phyloP scores from a whole-genome alignment of 1,140 invertebrate species.

The Calliopsis andreniformis region DNA sequence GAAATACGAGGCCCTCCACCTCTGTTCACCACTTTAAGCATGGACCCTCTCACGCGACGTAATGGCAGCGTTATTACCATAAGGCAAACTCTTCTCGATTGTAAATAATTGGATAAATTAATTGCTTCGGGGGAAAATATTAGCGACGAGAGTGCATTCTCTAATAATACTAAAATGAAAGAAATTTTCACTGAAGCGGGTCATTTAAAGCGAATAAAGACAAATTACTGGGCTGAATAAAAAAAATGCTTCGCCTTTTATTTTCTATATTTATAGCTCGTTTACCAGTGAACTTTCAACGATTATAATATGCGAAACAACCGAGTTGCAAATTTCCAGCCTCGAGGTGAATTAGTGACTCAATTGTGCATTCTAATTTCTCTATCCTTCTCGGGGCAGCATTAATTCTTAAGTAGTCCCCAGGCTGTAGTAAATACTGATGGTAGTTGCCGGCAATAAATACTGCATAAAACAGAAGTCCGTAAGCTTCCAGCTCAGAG shows the following conservation, averaged over 20 bases:
- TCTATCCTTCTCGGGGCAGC: slow-evolving; percentile 23
- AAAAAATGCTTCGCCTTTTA: too few species aligned
- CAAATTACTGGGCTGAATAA: too few species aligned
- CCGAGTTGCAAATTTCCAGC: slow-evolving; percentile 1
- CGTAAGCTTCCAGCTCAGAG: slow-evolving; percentile 20
- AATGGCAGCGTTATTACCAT: slow-evolving; percentile 31
- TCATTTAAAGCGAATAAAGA: too few species aligned
- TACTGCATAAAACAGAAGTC: slow-evolving; percentile 39
- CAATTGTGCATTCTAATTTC: slow-evolving; percentile 43
- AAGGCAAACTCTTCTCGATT: slow-evolving; percentile 8
- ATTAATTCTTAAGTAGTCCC: slow-evolving; percentile 46
- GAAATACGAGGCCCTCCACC: background rate
- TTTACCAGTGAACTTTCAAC: background rate
- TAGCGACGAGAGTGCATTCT: too few species aligned
- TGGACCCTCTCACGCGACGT: too few species aligned
- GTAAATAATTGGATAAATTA: slow-evolving; percentile 10
- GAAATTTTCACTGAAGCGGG: too few species aligned
- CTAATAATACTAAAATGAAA: too few species aligned
- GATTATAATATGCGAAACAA: background rate
- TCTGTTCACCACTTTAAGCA: background rate
- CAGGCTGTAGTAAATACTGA: slow-evolving; percentile 31
- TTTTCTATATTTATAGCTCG: background rate
- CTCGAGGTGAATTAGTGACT: slow-evolving; percentile 22
- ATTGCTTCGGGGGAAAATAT: background rate
- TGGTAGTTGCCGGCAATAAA: slow-evolving; percentile 31